Evolutionary conservation across 2,888 invertebrate species (phyloP), one percentile per base, ranked within the genome.

Genomic region (Meiosimyza decipiens): DNA sequence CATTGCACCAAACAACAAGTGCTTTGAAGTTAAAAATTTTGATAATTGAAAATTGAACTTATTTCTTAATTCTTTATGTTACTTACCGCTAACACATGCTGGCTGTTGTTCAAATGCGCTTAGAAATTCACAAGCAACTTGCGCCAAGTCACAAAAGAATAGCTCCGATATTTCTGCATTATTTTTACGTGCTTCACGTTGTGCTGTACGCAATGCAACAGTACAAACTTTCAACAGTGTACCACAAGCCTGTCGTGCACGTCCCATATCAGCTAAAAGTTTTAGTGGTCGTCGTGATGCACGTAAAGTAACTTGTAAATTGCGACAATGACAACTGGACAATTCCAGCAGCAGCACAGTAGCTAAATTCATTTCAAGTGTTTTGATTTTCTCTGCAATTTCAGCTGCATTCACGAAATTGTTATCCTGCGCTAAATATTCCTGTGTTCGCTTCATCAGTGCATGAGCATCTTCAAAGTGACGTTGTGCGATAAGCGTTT

Each of bases 381-480:
- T 89, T 79, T 94, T 93, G 54, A 95, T 89, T 89, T 91, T 87
- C 3, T 74, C 75, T 16, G 80, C 80, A 49, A 87, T 84, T 62
- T 82, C 82, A 1, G 78, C 77, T 1, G 81, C 82, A 59, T 83
- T 82, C 52, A 82, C 71, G 74, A 85, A 87, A 28, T 80, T 81
- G 1, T 78, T 81, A 51, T 84, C 82, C 6, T 40, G 12, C 68
- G 85, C 76, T 40, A 92, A 84, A 80, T 90, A 91, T 7, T 89
- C 88, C 75, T 90, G 89, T 0, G 91, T 89, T 80, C 91, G 92
- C 78, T 94, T 93, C 78, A 98, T 91, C 15, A 97, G 88, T 76
- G 91, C 91, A 77, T 96, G 93, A 1, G 97, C 97, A 82, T 95
- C 95, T 85, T 97, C 96, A 83, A 98, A 98, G 87, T 98, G 96